These are phyloP conservation scores for Eledone cirrhosa DNA, from an alignment of 2,888 invertebrate genomes.

Conservation along the genomic window DNA sequence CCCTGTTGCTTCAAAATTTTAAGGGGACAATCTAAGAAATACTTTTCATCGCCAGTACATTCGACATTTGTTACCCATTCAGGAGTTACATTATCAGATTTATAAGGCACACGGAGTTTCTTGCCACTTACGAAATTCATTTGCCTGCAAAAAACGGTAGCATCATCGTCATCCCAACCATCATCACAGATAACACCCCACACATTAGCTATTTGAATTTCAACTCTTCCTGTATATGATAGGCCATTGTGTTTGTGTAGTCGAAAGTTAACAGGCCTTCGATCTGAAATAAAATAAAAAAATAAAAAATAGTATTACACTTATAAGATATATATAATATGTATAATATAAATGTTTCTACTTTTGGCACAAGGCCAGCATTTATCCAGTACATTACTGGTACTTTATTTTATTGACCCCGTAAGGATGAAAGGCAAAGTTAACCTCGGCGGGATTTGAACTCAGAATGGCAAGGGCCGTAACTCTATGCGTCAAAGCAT, in stretches of 20 bases:
- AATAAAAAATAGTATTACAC: not conserved
- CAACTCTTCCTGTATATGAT: constrained; percentile 66
- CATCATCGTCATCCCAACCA: constrained; percentile 46
- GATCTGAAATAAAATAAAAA: constrained; percentile 38
- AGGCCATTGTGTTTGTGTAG: constrained; percentile 38
- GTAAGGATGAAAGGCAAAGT: too few relatives aligned
- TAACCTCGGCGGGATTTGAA: too few relatives aligned
- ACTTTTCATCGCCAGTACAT: constrained; percentile 48
- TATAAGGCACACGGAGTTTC: constrained; percentile 44
- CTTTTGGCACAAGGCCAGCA: too few relatives aligned
- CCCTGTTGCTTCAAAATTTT: constrained; percentile 44
- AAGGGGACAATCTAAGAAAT: constrained; percentile 45
- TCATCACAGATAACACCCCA: constrained; percentile 47
- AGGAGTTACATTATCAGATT: constrained; percentile 34
- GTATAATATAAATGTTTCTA: too few relatives aligned
- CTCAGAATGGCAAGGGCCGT: too few relatives aligned
- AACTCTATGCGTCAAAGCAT: too few relatives aligned
- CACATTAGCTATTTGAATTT: constrained; percentile 73
- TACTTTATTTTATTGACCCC: too few relatives aligned
- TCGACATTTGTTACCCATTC: constrained; percentile 44
- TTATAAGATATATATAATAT: too few relatives aligned
- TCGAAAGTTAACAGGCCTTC: constrained; percentile 33
- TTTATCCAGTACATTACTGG: too few relatives aligned
- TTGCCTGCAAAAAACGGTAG: constrained; percentile 48
- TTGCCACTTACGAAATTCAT: constrained; percentile 36